Evolutionary conservation across 2,888 invertebrate species (phyloP), one percentile per base, ranked within the genome.

Genomic region (Hirtodrosophila trivittata): DNA sequence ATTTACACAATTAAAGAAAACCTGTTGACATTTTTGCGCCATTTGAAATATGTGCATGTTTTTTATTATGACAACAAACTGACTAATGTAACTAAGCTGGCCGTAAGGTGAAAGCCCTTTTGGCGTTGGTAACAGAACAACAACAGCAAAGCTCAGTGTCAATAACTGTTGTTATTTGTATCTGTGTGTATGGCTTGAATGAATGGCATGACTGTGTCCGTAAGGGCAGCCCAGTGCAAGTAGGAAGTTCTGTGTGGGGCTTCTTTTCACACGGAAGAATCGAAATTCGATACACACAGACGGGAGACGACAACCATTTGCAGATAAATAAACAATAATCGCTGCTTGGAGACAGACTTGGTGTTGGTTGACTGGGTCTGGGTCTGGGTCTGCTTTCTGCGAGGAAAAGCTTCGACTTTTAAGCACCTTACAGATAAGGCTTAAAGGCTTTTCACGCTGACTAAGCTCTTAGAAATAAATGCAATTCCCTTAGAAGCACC

Each of bases 81-180:
- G 21, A 21, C 46, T 41, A 14, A 37, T 43, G 16, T 16, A 39
- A 30, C 43, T 9, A 41, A 52, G 42, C 45, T 28, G 16, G 5
- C 25, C 14, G 37, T 58, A 54, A 78, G 81, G 81, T 85, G 85
- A 81, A 81, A 81, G 82, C 85, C 80, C 82, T 73, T 63, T 51
- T 4, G 2, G 18, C 37, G 63, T 52, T 66, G 26, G 56, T 43
- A 51, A 67, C 52, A 55, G 9, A 45, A 32, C 26, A 51, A 10
- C 28, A 45, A 45, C 39, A 37, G 35, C 35, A 38, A 41, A 69
- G 55, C 57, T 69, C 35, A 55, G 71, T 66, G 75, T 75, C 84
- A 75, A 83, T 84, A 73, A 75, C 84, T 64, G 65, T 72, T 77
- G 62, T 66, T 74, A 63, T 49, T 41, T 35, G 37, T 57, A 14